phyloP scores from a whole-genome alignment of 2,797 vertebrate genomes.

The Syncerus caffer region DNA sequence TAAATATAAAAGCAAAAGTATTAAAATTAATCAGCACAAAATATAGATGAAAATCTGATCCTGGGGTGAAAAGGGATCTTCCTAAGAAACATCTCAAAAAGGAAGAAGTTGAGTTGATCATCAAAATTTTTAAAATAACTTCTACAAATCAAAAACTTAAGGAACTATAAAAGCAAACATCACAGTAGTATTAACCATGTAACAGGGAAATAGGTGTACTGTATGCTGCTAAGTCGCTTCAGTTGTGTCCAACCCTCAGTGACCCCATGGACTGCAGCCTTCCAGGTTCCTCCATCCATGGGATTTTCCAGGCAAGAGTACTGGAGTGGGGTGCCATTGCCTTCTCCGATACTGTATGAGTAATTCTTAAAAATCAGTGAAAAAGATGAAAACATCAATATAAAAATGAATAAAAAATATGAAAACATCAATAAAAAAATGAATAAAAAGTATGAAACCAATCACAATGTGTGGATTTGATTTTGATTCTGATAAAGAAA shows the following conservation, averaged over 20 bases:
- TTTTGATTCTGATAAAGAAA: not conserved
- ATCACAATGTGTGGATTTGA: not conserved
- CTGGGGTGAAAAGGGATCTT: not conserved
- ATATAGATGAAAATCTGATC: not conserved
- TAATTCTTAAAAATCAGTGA: not conserved
- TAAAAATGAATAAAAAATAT: not conserved
- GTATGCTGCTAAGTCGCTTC: not conserved
- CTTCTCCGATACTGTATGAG: not conserved
- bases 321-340: no score
- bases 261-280: no score
- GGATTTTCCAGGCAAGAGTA: no score
- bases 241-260: no score
- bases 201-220: not conserved
- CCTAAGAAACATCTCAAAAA: not conserved
- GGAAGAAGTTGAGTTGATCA: not conserved
- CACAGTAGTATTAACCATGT: not conserved
- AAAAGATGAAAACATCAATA: not conserved
- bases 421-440: not conserved
- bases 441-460: not conserved
- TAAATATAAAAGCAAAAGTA: constrained; percentile 27
- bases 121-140: not conserved
- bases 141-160: not conserved
- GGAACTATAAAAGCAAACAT: not conserved
- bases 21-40: not conserved
- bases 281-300: no score